Evolutionary conservation across 92 coral and sea anemone genomes (phyloP).

Genomic region (Porites divaricata): DNA sequence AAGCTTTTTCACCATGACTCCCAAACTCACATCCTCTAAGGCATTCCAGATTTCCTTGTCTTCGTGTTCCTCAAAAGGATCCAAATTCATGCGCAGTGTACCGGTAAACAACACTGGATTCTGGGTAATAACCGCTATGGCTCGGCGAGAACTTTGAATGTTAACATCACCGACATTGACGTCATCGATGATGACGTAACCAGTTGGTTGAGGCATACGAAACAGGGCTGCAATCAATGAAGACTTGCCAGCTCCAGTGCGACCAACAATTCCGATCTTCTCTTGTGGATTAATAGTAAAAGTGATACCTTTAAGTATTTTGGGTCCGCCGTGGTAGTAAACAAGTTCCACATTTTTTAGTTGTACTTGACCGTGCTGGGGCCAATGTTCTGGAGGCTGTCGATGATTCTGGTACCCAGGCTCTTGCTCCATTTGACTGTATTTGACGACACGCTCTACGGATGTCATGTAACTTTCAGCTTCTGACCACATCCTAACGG

Average conservation of each 20-base stretch:
- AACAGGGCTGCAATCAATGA: constrained; percentile 37
- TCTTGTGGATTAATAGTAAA: background rate
- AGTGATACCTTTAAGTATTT: constrained; percentile 9
- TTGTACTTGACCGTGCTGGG: background rate
- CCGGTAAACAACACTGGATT: constrained; percentile 30
- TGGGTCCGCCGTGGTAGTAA: constrained; percentile 8
- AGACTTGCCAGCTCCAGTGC: constrained; percentile 43
- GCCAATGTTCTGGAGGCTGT: constrained; percentile 9
- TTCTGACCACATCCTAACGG: background rate
- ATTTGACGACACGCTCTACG: background rate
- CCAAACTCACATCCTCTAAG: constrained; percentile 22
- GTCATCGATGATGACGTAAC: constrained; percentile 31
- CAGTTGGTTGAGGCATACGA: constrained; percentile 38
- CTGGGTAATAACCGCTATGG: constrained; percentile 34
- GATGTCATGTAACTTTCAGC: constrained; percentile 9
- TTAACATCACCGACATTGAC: constrained; percentile 4
- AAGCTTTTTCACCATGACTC: background rate
- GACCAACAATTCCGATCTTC: constrained; percentile 37
- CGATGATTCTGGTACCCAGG: constrained; percentile 2
- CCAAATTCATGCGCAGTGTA: constrained; percentile 30
- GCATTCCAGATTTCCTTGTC: constrained; percentile 32
- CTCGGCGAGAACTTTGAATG: constrained; percentile 30
- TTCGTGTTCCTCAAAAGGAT: constrained; percentile 28
- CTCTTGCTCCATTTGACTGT: background rate
- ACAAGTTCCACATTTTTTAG: background rate